Conservation (phyloP, 2,113 vertebrate species). For the Bos taurus region ARS-UCD2.0 NC_037338.1:4115501-4116000, state of each 20-base stretch:
- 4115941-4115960: not conserved
- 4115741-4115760: not conserved
- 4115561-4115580: fast-evolving
- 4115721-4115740: not conserved
- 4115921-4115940: not conserved
- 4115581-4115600: not conserved
- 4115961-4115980: not conserved
- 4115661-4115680: not conserved
- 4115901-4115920: too few species aligned
- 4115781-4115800: not conserved
- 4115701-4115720: not conserved
- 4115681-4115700: not conserved
- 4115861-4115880: too few species aligned
- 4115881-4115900: not conserved
- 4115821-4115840: not conserved
- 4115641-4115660: not conserved
- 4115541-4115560: not conserved
- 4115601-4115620: not conserved
- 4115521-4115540: not conserved
- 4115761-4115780: not conserved
- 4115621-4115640: not conserved
- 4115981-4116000: too few species aligned
- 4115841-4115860: not conserved
- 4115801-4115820: fast-evolving
- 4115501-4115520: not conserved